A percentile compares a stretch with the other conserved stretches of the same genome.
phyloP scores from a whole-genome alignment of 2,113 vertebrate genomes.

The Paradisaea rubra region DNA sequence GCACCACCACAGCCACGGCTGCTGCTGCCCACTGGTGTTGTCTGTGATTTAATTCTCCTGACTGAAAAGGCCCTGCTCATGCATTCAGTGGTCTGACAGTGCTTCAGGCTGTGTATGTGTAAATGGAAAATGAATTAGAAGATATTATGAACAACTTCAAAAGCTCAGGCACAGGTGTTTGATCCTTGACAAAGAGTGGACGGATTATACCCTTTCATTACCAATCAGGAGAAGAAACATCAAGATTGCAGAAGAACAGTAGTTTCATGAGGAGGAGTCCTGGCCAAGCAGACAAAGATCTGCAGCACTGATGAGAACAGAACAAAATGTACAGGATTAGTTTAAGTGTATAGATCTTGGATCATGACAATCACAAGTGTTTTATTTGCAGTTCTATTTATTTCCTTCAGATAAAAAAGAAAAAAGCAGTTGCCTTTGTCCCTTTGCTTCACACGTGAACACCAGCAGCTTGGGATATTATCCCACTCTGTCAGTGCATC shows the following conservation, averaged over 20 bases:
- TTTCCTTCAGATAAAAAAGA: not conserved
- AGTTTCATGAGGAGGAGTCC: not conserved
- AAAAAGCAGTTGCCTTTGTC: not conserved
- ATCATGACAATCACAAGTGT: rapidly evolving
- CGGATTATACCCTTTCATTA: not conserved
- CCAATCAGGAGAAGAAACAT: not conserved
- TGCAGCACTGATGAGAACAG: not conserved
- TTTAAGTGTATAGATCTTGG: not conserved
- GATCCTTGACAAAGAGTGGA: not conserved
- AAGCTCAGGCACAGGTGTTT: not conserved
- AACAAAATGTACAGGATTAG: not conserved
- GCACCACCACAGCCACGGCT: rapidly evolving
- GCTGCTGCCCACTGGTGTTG: rapidly evolving
- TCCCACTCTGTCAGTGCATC: no score
- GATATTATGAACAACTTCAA: not conserved
- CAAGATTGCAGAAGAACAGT: not conserved
- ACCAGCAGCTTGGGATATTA: not conserved
- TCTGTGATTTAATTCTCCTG: not conserved
- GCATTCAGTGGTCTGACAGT: rapidly evolving
- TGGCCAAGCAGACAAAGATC: not conserved
- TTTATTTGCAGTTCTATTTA: not conserved
- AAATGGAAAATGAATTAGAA: not conserved
- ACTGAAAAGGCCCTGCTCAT: not conserved
- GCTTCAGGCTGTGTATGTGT: not conserved
- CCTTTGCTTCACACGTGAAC: not conserved